A percentile compares a stretch with the other conserved stretches of the same genome.
Conservation (phyloP, 2,113 vertebrate genomes). For the Rhynchomys soricoides region DNA sequence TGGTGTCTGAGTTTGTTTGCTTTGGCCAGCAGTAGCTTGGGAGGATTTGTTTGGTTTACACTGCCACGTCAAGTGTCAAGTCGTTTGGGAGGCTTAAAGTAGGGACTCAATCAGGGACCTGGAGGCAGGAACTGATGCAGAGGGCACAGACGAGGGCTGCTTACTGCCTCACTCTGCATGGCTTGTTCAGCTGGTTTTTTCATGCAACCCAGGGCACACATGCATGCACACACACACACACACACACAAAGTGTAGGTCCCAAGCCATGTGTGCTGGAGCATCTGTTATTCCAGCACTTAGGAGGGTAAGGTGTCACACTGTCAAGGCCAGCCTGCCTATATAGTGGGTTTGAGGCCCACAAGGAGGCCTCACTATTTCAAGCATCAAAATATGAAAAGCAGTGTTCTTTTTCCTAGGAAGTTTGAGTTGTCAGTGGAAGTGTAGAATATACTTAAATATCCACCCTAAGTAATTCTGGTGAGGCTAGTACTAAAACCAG, state of each 20-base stretch:
- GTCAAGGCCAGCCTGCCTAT: background rate
- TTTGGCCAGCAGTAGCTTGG: too few relatives aligned
- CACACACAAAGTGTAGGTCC: background rate
- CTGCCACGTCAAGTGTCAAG: too few relatives aligned
- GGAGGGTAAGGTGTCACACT: background rate
- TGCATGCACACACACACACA: background rate
- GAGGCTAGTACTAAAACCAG: background rate
- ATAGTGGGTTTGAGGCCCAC: background rate
- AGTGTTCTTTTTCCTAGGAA: background rate
- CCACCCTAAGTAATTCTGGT: background rate
- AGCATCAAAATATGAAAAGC: background rate
- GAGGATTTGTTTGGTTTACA: background rate
- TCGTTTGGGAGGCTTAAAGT: background rate
- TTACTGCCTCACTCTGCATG: background rate
- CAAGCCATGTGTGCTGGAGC: background rate
- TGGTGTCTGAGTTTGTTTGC: too few relatives aligned
- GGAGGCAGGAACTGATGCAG: background rate
- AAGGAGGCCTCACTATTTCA: background rate
- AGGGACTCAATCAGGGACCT: background rate
- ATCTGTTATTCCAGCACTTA: background rate
- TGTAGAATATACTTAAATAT: background rate
- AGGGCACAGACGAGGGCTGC: background rate
- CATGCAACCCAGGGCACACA: background rate
- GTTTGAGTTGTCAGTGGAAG: background rate
- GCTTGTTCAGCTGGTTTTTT: background rate